phyloP scores from a whole-genome alignment of 2,888 invertebrate genomes.

The Papilio gigon region DNA sequence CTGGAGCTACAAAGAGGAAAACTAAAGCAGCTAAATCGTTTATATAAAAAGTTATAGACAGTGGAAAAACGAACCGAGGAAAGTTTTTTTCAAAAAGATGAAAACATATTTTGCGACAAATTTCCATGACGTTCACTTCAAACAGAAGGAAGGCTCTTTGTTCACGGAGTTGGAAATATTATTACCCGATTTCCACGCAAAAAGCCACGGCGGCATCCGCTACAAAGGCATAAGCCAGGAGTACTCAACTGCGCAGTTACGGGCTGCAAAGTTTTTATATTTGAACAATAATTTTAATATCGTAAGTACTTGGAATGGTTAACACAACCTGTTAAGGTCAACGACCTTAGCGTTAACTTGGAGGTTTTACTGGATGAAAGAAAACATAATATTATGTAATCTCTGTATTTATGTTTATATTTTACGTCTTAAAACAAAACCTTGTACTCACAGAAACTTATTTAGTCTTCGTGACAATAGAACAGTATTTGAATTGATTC shows the following conservation, averaged over 20 bases:
- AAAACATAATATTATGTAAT: too few relatives aligned
- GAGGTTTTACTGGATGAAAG: too few relatives aligned
- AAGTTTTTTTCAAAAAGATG: slow-evolving; percentile 13
- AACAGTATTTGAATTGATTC: background rate
- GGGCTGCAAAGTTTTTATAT: slow-evolving; percentile 15
- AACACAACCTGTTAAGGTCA: background rate
- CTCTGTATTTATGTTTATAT: background rate
- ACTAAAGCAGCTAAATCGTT: background rate
- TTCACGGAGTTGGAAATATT: slow-evolving; percentile 74
- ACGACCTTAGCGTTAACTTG: background rate
- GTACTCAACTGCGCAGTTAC: slow-evolving; percentile 22
- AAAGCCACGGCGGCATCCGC: slow-evolving; percentile 56
- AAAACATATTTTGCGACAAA: slow-evolving; percentile 57
- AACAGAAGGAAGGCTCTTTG: slow-evolving; percentile 66
- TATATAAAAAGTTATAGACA: background rate
- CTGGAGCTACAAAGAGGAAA: background rate
- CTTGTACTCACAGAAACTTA: background rate
- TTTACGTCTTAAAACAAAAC: background rate
- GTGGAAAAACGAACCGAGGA: slow-evolving; percentile 17
- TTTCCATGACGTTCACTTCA: slow-evolving; percentile 55
- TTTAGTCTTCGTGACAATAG: background rate
- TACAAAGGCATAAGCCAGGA: slow-evolving; percentile 52
- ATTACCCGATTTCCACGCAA: slow-evolving; percentile 70
- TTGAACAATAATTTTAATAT: slow-evolving; percentile 14
- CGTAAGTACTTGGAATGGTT: background rate